These are phyloP conservation scores for Hirtodrosophila confusa DNA, from an alignment of 2,888 invertebrate species.

Conservation along the genomic window DNA sequence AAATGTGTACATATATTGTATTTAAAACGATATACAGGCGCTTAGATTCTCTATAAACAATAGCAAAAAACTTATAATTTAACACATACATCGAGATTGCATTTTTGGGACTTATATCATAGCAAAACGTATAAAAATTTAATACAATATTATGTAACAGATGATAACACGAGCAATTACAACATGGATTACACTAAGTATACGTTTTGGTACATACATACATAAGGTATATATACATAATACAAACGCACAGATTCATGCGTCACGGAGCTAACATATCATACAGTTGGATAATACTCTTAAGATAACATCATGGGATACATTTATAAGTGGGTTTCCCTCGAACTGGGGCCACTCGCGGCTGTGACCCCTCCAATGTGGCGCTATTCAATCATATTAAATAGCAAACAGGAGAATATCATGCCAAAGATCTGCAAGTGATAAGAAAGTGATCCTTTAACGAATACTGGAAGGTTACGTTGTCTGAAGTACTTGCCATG, in stretches of 20 bases:
- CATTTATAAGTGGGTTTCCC: slow-evolving; percentile 42
- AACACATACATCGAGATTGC: slow-evolving; percentile 10
- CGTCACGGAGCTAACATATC: slow-evolving; percentile 26
- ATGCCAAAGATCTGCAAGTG: slow-evolving; percentile 91
- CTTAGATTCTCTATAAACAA: slow-evolving; percentile 32
- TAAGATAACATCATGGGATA: slow-evolving; percentile 37
- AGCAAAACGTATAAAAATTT: slow-evolving; percentile 46
- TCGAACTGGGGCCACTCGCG: slow-evolving; percentile 8
- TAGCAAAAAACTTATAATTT: slow-evolving; percentile 33
- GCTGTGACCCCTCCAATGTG: slow-evolving; percentile 21
- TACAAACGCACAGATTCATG: slow-evolving; percentile 33
- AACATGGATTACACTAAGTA: slow-evolving; percentile 35
- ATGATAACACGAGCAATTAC: slow-evolving; percentile 44
- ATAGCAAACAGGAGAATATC: slow-evolving; percentile 92
- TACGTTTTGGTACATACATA: slow-evolving; percentile 34
- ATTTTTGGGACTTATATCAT: slow-evolving; percentile 24
- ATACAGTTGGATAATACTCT: slow-evolving; percentile 67
- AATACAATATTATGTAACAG: slow-evolving; percentile 55
- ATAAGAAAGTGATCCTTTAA: background rate
- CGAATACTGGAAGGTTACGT: background rate
- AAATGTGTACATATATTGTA: slow-evolving; percentile 13
- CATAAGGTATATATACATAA: slow-evolving; percentile 35
- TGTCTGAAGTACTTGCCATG: slow-evolving; percentile 87
- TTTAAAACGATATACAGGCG: slow-evolving; percentile 37
- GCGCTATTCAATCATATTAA: slow-evolving; percentile 91